These are phyloP conservation scores for Agrypnia vestita DNA, from an alignment of 1,140 invertebrate genomes.

Conservation along the genomic window DNA sequence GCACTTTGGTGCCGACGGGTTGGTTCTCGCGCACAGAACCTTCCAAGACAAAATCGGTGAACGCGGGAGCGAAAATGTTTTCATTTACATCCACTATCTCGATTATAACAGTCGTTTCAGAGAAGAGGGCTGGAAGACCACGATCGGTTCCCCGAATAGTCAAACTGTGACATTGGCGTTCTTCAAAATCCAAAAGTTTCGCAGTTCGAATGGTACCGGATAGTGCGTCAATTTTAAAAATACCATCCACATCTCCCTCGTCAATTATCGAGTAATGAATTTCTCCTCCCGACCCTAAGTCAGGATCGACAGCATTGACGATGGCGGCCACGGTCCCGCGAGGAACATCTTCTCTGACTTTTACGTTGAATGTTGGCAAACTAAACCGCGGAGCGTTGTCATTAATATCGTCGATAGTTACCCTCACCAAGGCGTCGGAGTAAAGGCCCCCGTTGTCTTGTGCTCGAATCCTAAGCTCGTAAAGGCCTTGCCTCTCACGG, in stretches of 20 bases:
- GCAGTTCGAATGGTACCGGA: conserved; percentile 89
- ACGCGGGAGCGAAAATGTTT: conserved; percentile 88
- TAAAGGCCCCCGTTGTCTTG: conserved; percentile 84
- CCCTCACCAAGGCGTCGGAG: conserved; percentile 84
- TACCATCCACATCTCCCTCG: conserved; percentile 76
- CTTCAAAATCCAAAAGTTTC: conserved; percentile 88
- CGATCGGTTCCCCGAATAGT: conserved; percentile 87
- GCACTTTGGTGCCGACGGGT: conserved; percentile 82
- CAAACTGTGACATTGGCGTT: conserved; percentile 90
- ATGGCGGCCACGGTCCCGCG: conserved; percentile 89
- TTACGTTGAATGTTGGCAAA: conserved; percentile 82
- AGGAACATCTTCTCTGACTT: conserved; percentile 93
- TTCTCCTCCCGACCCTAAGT: conserved; percentile 86
- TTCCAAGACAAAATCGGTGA: conserved; percentile 85
- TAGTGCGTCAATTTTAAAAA: conserved; percentile 84
- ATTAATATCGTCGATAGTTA: conserved; percentile 92
- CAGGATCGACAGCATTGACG: conserved; percentile 89
- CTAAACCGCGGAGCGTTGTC: conserved; percentile 91
- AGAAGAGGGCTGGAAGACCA: conserved; percentile 81
- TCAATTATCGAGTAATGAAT: conserved; percentile 84
- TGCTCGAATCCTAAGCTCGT: conserved; percentile 88
- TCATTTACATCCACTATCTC: conserved; percentile 96
- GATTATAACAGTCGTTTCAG: conserved; percentile 85
- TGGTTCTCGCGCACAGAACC: conserved; percentile 84
- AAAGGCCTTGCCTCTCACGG: conserved; percentile 86